Evolutionary conservation across 37 sponge, comb jelly and placozoan species (phyloP), one percentile per base, ranked within the genome.

Genomic region (Diacarnus erythraeanus): DNA sequence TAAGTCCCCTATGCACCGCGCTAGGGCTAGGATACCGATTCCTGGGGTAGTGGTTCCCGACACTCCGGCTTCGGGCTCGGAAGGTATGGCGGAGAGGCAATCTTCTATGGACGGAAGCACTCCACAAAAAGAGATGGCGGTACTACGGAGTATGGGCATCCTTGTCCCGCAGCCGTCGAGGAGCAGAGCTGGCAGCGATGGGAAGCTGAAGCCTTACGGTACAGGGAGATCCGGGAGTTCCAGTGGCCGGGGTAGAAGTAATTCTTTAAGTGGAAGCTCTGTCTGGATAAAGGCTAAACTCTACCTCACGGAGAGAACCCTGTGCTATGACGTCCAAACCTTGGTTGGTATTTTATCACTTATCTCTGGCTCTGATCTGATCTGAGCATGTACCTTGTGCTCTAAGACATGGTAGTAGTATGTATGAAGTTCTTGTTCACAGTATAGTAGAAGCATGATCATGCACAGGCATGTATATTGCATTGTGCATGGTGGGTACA

Each of bases 321-420:
- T 74, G 30, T 74, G 41, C 74, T 74, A 74, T 54, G 74, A 74
- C 2, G 64, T 25, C 37, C 69, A 31, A 61, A 25, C 31, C 12
- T 64, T 9, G 31, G 23, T 18, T 22, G 66, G 26, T 64, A 27
- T n/a, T 27, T 23, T 64, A n/a, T n/a, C 31, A 30, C 10, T 23
- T 26, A 27, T 64, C 23, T 64, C 23, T 64, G 12, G 23, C 66
- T 10, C 21, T 9, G 12, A 22, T 27, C 23, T 64, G 31, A 22
- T 64, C 17, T 54, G 56, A 20, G n/a, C n/a, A 29, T 27, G 29
- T 64, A 8, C 65, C 25, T 64, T 9, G 65, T 18, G 30, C 8
- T 9, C 8, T 8, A 64, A 9, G n/a, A 9, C 23, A 9, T 9
- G 65, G 30, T 8, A 64, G n/a, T n/a, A n/a, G n/a, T n/a, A n/a